phyloP scores from a whole-genome alignment of 2,888 invertebrate species.

The Patella caerulea region DNA sequence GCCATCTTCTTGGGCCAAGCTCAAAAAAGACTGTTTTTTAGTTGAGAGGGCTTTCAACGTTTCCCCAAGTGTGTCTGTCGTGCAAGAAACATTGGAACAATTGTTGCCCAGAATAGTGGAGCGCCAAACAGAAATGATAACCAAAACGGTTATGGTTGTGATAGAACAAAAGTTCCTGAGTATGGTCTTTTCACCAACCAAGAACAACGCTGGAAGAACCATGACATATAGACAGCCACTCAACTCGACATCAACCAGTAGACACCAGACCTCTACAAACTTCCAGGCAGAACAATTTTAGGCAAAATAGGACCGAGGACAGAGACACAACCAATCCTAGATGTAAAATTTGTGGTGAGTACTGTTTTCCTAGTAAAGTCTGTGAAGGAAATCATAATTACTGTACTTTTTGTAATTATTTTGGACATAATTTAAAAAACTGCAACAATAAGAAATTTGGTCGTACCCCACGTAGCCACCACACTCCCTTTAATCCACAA shows the following conservation, averaged over 20 bases:
- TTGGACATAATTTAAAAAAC: not conserved
- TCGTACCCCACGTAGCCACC: not conserved
- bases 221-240: too few relatives aligned
- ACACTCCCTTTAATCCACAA: not conserved
- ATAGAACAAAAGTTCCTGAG: too few relatives aligned
- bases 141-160: too few relatives aligned
- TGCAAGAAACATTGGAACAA: too few relatives aligned
- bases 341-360: not conserved
- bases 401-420: not conserved
- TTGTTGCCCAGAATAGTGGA: not conserved
- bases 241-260: too few relatives aligned
- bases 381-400: not conserved
- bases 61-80: not conserved
- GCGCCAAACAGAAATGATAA: not conserved
- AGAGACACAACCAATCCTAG: too few relatives aligned
- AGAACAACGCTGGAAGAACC: too few relatives aligned
- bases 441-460: not conserved
- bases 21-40: not conserved
- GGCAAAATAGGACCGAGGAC: too few relatives aligned
- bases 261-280: too few relatives aligned
- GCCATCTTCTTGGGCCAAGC: not conserved
- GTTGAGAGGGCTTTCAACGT: not conserved
- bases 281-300: too few relatives aligned
- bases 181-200: too few relatives aligned
- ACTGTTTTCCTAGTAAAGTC: not conserved